A percentile compares a stretch with the other conserved stretches of the same genome.
Conservation (phyloP, 2,797 vertebrate genomes). For the Melopsittacus undulatus region DNA sequence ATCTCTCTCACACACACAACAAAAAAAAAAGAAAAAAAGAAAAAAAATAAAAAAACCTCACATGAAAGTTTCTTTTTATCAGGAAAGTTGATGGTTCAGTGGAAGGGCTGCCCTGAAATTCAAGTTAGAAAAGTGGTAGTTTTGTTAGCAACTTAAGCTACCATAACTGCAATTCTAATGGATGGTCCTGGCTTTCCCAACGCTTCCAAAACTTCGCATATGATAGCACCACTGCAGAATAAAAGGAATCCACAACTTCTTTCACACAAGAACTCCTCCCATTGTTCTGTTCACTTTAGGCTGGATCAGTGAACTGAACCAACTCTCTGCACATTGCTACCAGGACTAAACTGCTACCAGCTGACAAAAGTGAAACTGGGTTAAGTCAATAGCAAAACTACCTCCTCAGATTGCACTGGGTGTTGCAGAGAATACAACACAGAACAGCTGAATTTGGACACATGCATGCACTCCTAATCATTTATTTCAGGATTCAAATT, state of each 20-base stretch:
- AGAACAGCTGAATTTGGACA: background rate
- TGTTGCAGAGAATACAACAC: background rate
- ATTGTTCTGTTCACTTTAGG: background rate
- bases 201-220: background rate
- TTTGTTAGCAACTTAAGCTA: background rate
- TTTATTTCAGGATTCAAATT: background rate
- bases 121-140: background rate
- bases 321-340: background rate
- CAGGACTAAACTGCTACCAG: background rate
- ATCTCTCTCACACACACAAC: background rate
- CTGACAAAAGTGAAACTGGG: background rate
- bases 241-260: background rate
- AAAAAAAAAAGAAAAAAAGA: background rate
- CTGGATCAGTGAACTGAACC: background rate
- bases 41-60: background rate
- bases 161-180: background rate
- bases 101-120: background rate
- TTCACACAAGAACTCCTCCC: background rate
- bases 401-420: background rate
- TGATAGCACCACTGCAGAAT: background rate
- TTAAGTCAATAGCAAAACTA: background rate
- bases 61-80: too few relatives aligned
- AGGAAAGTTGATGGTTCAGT: background rate
- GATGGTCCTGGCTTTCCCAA: background rate
- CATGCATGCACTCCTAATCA: background rate